Evolutionary conservation across 2,797 vertebrate species (phyloP).

Genomic region (Acomys russatus): DNA sequence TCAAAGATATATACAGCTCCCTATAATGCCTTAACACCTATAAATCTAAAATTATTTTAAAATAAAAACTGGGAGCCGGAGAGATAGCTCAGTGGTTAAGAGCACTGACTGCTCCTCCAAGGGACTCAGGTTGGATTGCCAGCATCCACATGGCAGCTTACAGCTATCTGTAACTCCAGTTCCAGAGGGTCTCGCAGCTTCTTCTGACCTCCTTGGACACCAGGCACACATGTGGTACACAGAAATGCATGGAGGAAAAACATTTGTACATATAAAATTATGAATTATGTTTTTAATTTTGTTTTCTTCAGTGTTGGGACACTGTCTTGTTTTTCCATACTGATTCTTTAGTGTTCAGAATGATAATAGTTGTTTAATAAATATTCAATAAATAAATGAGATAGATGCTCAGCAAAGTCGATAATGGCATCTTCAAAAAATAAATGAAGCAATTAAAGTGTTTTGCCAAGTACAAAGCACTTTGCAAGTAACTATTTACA

Average conservation of each 20-base stretch:
- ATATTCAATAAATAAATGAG: constrained; percentile 65
- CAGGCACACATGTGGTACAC: not conserved
- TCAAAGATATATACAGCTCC: not conserved
- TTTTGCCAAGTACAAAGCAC: constrained; percentile 42
- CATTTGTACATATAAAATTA: not conserved
- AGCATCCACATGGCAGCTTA: not conserved
- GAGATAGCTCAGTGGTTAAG: not conserved
- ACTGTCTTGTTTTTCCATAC: not conserved
- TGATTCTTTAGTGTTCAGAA: not conserved
- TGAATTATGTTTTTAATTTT: not conserved
- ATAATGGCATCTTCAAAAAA: constrained; percentile 33
- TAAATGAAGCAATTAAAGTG: constrained; percentile 49
- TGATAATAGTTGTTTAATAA: constrained; percentile 27
- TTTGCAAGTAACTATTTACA: constrained; percentile 53
- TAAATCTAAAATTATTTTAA: constrained; percentile 45
- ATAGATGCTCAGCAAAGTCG: constrained; percentile 3
- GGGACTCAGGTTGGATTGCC: not conserved
- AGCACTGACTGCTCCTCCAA: not conserved
- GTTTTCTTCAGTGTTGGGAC: not conserved
- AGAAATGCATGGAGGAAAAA: not conserved
- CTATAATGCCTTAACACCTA: not conserved
- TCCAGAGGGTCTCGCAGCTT: not conserved
- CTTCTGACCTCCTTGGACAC: too few species aligned
- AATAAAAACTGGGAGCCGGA: not conserved
- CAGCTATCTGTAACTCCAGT: not conserved